Evolutionary conservation across 1,140 invertebrate genomes (phyloP), one percentile per base, ranked within the genome.

Genomic region (Drosophila navojoa): DNA sequence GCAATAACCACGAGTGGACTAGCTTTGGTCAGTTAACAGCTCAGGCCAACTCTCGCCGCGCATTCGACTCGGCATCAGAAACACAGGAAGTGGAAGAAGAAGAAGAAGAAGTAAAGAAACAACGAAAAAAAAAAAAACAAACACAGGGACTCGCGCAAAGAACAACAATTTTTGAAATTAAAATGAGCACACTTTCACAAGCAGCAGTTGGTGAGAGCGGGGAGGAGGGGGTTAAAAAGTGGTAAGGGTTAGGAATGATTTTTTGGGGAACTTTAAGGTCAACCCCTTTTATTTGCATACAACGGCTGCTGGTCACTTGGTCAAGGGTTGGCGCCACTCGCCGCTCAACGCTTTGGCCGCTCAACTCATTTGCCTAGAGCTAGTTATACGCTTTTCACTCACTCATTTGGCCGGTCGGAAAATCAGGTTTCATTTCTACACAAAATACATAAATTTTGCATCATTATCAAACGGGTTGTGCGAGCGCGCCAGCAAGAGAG

Each of bases 381-480:
- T 68, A 54, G 59, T 44, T 54, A 66, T 71, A 63, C 53, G 52
- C 29, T 69, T 87, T 77, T 70, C 84, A 87, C 84, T 87, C 84
- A 81, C 84, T 87, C 84, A 81, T 81, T 78, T 71, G 47, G n/a
- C 16, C 53, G 35, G 69, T 27, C 38, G 50, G 81, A 76, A 90
- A 91, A 91, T 91, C 84, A 79, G 84, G 90, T 90, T 91, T 90
- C 85, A 82, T 91, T 89, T 86, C 90, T 84, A 91, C 76, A 91
- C 84, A 91, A 91, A 91, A 91, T 91, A 90, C 89, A 91, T 91
- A 91, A 91, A 91, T 91, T 91, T 82, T 73, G 76, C 81, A 91
- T 91, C 81, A 91, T 91, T 91, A 91, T 86, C 72, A 71, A 73
- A 75, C 70, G 63, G 69, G 66, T 77, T 67, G 62, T 70, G 44